Percentiles rank a stretch among this genome's conserved stretches.
Conservation (phyloP, 1,140 invertebrate species). For the Vanessa atalanta region DNA sequence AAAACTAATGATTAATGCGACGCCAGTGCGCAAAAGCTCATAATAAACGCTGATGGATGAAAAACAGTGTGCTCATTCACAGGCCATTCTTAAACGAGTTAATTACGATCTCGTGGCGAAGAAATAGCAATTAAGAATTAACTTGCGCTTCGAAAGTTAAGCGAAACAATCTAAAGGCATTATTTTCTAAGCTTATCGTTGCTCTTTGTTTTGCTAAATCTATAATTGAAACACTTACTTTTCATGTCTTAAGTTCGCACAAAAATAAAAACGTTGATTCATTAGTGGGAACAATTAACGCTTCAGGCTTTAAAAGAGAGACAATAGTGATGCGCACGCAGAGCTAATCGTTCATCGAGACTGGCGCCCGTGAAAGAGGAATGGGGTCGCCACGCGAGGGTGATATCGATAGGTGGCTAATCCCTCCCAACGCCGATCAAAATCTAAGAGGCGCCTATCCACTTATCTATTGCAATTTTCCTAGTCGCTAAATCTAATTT, state of each 20-base stretch:
- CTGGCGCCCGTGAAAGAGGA: conserved; percentile 51
- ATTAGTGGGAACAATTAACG: conserved; percentile 56
- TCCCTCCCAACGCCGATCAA: conserved; percentile 49
- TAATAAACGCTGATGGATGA: conserved; percentile 38
- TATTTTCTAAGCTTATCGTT: background rate
- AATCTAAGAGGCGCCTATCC: conserved; percentile 43
- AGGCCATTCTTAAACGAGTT: conserved; percentile 37
- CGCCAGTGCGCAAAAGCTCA: conserved; percentile 42
- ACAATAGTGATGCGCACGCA: conserved; percentile 67
- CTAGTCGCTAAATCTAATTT: conserved; percentile 43
- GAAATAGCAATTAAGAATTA: conserved; percentile 12
- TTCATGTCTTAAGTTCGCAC: conserved; percentile 12
- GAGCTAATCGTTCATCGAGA: conserved; percentile 49
- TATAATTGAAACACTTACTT: background rate
- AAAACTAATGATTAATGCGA: conserved; percentile 63
- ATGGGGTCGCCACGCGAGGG: conserved; percentile 54
- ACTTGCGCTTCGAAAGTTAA: conserved; percentile 1
- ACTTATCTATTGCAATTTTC: conserved; percentile 46
- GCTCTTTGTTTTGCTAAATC: background rate
- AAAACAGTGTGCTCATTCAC: conserved; percentile 45
- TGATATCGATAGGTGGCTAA: conserved; percentile 62
- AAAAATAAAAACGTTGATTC: conserved; percentile 41
- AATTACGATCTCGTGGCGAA: conserved; percentile 25
- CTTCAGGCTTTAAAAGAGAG: conserved; percentile 50
- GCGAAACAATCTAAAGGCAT: background rate